Evolutionary conservation across 1,140 invertebrate genomes (phyloP), one percentile per base, ranked within the genome.

Genomic region (Colletes latitarsis): DNA sequence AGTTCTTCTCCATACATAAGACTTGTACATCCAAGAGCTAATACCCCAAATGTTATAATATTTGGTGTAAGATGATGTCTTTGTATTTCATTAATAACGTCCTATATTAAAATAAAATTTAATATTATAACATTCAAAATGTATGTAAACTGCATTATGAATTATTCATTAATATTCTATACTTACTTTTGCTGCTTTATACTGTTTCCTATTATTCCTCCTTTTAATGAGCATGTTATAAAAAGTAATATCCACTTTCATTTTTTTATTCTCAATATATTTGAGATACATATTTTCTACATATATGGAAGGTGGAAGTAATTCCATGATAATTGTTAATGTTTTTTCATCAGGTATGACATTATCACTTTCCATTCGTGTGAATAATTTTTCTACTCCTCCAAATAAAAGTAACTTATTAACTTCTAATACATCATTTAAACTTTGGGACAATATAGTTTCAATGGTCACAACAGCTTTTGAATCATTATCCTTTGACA

Each of bases 181-280:
- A 93, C 93, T 93, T 94, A 96, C 96, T 92, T 95, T 94, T 41
- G 96, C 97, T 88, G 91, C 93, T 71, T 94, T 91, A 90, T 95
- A 96, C 88, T 97, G 95, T 69, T 91, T 92, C 84, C 96, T 92
- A 77, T 95, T 92, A 88, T 95, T 95, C 72, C 97, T 94, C 89
- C 95, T 97, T 88, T 96, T 97, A 67, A 99, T 98, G 17, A 98
- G 92, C 90, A 96, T 95, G 92, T 98, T 99, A 85, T 95, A 98
- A 90, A 98, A 98, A 89, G 96, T 95, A 55, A 97, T 95, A 92
- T 98, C 97, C 0, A 95, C 92, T 85, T 94, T 94, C 0, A 98
- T 89, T 6, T 87, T 74, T 1, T 84, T 63, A 0, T 19, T n/a
- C 15, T 94, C 92, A 53, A 93, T 91, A 70, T 92, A 89, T 69